Evolutionary conservation across 2,888 invertebrate genomes (phyloP).

Genomic region (Salpingus planirostris): DNA sequence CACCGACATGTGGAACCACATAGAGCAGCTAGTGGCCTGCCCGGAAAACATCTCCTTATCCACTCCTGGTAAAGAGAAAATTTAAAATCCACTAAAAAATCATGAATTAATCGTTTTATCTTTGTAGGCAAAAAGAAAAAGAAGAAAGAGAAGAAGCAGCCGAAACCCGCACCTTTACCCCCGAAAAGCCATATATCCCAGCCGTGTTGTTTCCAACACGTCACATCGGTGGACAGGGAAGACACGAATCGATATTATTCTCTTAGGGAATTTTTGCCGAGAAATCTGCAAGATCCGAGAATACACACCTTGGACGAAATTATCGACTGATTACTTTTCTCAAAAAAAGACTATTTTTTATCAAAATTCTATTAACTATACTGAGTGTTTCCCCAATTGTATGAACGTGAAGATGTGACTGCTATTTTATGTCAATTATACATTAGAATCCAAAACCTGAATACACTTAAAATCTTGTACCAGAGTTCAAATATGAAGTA

Average conservation of each 20-base stretch:
- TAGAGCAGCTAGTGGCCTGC: conserved; percentile 62
- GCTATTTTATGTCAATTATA: too few species aligned
- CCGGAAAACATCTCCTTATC: conserved; percentile 72
- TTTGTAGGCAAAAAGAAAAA: conserved; percentile 49
- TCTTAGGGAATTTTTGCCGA: conserved; percentile 54
- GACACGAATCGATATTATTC: conserved; percentile 59
- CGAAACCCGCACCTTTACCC: conserved; percentile 54
- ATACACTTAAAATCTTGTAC: too few species aligned
- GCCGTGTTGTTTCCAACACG: conserved; percentile 78
- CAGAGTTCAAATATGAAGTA: too few species aligned
- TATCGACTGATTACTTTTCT: neutral
- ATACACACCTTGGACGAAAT: conserved; percentile 11
- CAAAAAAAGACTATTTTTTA: neutral
- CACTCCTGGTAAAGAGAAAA: conserved; percentile 46
- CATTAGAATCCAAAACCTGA: too few species aligned
- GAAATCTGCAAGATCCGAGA: conserved; percentile 13
- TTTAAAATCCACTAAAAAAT: neutral
- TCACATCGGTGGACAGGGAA: conserved; percentile 64
- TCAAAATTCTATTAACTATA: neutral
- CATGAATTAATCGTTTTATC: too few species aligned
- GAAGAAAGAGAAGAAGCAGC: conserved; percentile 47
- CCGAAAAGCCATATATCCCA: conserved; percentile 74
- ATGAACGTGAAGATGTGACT: too few species aligned
- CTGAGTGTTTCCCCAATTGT: too few species aligned
- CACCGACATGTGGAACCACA: conserved; percentile 57